phyloP scores from a whole-genome alignment of 2,113 vertebrate species.

The Spea multiplicata region DNA sequence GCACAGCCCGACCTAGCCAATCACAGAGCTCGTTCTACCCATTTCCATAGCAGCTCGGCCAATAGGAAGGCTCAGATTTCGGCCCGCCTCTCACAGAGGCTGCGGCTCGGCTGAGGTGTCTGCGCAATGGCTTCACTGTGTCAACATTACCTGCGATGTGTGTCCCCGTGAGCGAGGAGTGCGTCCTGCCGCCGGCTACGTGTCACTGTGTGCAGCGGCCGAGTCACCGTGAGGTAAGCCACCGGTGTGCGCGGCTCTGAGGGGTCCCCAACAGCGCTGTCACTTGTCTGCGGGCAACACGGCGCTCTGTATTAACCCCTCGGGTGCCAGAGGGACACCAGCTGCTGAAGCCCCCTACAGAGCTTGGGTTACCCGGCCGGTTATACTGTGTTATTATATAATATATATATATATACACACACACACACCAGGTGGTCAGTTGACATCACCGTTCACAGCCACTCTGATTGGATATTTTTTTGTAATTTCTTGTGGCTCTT shows the following conservation, averaged over 20 bases:
- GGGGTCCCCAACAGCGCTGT: not conserved
- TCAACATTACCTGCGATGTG: conserved; percentile 5
- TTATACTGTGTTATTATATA: no score
- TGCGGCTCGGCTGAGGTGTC: not conserved
- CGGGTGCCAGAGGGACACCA: not conserved
- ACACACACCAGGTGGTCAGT: no score
- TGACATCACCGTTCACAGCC: no score
- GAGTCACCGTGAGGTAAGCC: conserved; percentile 18
- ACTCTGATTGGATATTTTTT: no score
- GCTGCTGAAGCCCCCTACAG: not conserved
- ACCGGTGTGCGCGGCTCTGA: not conserved
- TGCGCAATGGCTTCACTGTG: conserved; percentile 19
- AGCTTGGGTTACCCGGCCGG: no score
- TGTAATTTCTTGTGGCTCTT: no score
- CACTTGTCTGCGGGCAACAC: not conserved
- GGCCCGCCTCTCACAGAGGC: not conserved
- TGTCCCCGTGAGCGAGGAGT: not conserved
- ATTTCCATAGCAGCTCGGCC: not conserved
- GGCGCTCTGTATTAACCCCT: not conserved
- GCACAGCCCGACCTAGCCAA: not conserved
- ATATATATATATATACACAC: no score
- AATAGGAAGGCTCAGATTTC: not conserved
- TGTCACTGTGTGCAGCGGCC: not conserved
- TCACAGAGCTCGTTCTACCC: not conserved
- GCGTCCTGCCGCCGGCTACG: not conserved